Base-by-base conservation (phyloP, 2,888 invertebrate species). In the Meiosimyza decipiens region DNA sequence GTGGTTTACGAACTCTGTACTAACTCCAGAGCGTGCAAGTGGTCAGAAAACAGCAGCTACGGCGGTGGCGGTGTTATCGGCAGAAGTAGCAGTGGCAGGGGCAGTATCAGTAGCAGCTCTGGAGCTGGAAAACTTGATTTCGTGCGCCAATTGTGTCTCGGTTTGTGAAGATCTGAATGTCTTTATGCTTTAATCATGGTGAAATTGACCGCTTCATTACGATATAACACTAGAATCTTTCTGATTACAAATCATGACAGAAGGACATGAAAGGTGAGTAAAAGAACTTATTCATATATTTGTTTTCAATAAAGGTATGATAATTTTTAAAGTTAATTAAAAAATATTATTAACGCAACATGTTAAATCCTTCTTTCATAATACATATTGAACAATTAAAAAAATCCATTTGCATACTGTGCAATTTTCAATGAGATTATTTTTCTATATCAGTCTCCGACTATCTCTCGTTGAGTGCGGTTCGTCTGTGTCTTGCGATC, bases 221-320 rank as follows among this genome's bases (percentile, higher is more conserved):
- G 91, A 91, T 91, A 91, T 91, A 92, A 90, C 91, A 92, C 91
- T 94, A 93, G 92, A 91, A 91, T 92, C 91, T 92, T 92, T 91
- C 91, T 91, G 91, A 91, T 91, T 89, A 92, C 92, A 90, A 93
- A 94, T 90, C 94, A 95, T 94, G 94, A 94, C 93, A 92, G 94
- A 94, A 91, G 91, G 92, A 92, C 92, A 92, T 92, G 94, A 95
- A 91, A 93, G 94, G 94, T 95, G 90, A 94, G 93, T 92, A 40
- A 40, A 40, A 9, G 9, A 6, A 40, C 9, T 40, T 40, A 40
- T 40, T 40, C 1, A 40, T 40, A 7, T 62, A n/a, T 60, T 6
- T 28, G 4, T n/a, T 60, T 60, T 40, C 13, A 15, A 33, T 59
- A 59, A 7, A 28, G 6, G 7, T n/a, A 18, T 11, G 13, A 55